Conservation (phyloP, 2,797 vertebrate genomes). For the Arnoldichthys spilopterus region DNA sequence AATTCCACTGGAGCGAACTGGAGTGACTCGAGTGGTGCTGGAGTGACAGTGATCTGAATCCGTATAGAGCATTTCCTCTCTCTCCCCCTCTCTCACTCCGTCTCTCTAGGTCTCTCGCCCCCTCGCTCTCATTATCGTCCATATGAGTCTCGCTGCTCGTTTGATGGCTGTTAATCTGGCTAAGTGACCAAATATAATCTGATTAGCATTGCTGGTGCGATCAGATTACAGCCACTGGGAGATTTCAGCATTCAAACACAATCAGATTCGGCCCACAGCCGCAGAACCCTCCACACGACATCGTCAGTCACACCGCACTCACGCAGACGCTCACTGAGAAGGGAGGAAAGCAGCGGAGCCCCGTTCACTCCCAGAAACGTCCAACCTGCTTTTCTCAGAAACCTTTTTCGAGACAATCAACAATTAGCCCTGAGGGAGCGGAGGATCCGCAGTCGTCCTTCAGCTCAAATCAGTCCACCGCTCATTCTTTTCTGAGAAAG, state of each 20-base stretch:
- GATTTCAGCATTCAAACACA: neutral
- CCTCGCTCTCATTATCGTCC: neutral
- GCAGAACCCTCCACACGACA: neutral
- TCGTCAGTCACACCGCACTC: neutral
- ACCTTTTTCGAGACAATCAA: neutral
- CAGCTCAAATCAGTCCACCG: neutral
- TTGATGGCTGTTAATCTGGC: slow-evolving; percentile 6
- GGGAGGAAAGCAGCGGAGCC: neutral
- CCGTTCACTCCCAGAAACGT: neutral
- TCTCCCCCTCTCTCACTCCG: neutral
- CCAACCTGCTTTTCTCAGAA: neutral
- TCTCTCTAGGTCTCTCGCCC: neutral
- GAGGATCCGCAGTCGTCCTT: neutral
- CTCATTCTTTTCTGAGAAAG: neutral
- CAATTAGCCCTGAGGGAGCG: neutral
- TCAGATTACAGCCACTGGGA: slow-evolving; percentile 2
- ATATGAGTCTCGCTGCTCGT: neutral
- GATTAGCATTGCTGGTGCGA: neutral
- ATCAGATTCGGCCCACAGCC: neutral
- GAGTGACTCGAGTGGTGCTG: no score
- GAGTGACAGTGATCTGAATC: neutral
- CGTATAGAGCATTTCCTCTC: neutral
- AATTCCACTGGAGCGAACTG: no score
- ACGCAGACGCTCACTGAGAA: neutral
- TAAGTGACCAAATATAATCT: slow-evolving; percentile 19